Evolutionary conservation across 2,888 invertebrate species (phyloP), one percentile per base, ranked within the genome.

Genomic region (Habroteleia sp.): DNA sequence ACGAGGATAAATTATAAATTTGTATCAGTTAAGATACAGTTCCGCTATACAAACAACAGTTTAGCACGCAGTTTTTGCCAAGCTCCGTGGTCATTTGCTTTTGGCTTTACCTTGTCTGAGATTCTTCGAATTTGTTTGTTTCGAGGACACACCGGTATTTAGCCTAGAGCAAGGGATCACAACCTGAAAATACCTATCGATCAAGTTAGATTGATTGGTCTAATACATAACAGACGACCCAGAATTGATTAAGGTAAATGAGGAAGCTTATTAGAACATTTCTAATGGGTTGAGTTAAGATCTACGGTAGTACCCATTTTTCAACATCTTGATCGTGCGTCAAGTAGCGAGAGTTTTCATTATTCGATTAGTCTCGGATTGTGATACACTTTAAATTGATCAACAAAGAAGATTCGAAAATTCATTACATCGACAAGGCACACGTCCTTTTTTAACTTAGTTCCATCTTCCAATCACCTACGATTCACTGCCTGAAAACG

Each of bases 211-310:
- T 37, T 39, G 48, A 48, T 48, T 29, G 29, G 14, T 35, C 60
- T 33, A 46, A 44, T 23, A 33, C 6, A 8, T 0, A n/a, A n/a
- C 5, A 4, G 23, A 25, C 13, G 60, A 44, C 39, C 20, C n/a
- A 62, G 46, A 13, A 20, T 39, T 29, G 48, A 39, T 62, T 62
- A 10, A 13, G 8, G 11, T 46, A 60, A 37, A 46, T 46, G 11
- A 37, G 41, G 48, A 41, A 62, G 8, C 48, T 62, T 48, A 31
- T 62, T 62, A 48, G 27, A 62, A 8, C 37, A 13, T 20, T 48
- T 23, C 44, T 42, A 33, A 42, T 44, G 23, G 8, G 1, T 44
- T n/a, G 17, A 23, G 4, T 35, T 16, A n/a, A 33, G 6, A 27
- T 5, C 17, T 10, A 29, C 10, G 6, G 3, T 25, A 3, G 4